Evolutionary conservation across 2,888 invertebrate species (phyloP), one percentile per base, ranked within the genome.

Genomic region (Leptinotarsa rubiginosa): DNA sequence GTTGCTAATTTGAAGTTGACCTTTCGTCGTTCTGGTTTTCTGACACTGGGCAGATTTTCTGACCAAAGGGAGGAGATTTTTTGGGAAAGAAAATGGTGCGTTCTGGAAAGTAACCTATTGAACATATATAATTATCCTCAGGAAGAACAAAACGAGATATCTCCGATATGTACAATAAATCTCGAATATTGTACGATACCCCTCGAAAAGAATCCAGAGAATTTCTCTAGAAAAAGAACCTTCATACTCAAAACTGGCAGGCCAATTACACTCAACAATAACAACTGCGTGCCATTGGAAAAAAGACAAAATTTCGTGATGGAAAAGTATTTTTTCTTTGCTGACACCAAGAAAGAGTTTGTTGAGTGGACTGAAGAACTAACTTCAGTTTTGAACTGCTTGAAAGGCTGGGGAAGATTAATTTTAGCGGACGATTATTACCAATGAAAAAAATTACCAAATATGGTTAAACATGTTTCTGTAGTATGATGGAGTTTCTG

Each of bases 81-180:
- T 70, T 91, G 91, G 91, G 90, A 90, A 82, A 87, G 89, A 0
- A 86, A 89, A 70, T 91, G 91, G 91, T 91, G 91, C 80, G 87
- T 87, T 5, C 82, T 91, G 10, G 84, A 88, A 31, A 89, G 88
- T 0, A 85, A 88, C 16, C 80, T 81, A 0, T 78, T 91, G 2
- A 83, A 84, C 25, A 87, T 90, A 54, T 91, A 90, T 89, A 89
- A 89, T 69, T 89, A 90, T 81, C 90, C 90, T 1, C 83, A 86
- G 31, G 89, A 89, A 65, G 87, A 85, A 73, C 86, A 84, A 31
- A 83, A 85, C 15, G 84, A 85, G 13, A 82, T 76, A 7, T 88
- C 89, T 0, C 88, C 90, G 0, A 75, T 88, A 4, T 77, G 86
- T 18, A 74, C 79, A 0, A 77, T 91, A 31, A 88, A 90, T 79